phyloP scores from a whole-genome alignment of 2,797 vertebrate genomes.

The Macroramphosus scolopax region DNA sequence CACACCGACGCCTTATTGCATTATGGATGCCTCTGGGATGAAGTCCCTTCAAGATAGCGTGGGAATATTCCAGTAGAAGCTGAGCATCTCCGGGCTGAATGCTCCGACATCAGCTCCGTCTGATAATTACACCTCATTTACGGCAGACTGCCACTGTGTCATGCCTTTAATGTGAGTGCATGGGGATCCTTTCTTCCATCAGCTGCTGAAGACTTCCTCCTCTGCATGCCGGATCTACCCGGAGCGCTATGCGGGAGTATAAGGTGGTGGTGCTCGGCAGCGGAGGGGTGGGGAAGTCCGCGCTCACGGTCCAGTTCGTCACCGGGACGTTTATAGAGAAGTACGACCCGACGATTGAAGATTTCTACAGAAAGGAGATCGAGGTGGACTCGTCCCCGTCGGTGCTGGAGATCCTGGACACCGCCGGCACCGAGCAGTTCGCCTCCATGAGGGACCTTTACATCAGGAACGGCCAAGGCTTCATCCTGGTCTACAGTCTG shows the following conservation, averaged over 20 bases:
- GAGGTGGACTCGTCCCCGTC: conserved; percentile 95
- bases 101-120: conserved; percentile 38
- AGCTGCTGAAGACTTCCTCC: too few species aligned
- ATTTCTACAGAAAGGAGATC: conserved; percentile 90
- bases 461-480: conserved; percentile 94
- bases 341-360: conserved; percentile 96
- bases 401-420: conserved; percentile 95
- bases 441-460: conserved; percentile 95
- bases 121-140: conserved; percentile 11
- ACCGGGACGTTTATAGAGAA: conserved; percentile 96
- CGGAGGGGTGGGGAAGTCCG: conserved; percentile 93
- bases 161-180: conserved; percentile 22
- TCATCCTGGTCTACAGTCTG: conserved; percentile 94
- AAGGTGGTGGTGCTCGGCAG: conserved; percentile 95
- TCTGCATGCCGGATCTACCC: conserved; percentile 48
- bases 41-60: conserved; percentile 65
- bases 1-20: conserved; percentile 61
- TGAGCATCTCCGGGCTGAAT: conserved; percentile 38
- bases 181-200: too few species aligned
- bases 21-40: conserved; percentile 65
- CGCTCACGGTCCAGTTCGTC: conserved; percentile 94
- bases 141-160: conserved; percentile 4
- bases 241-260: conserved; percentile 87
- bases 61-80: conserved; percentile 55
- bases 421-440: conserved; percentile 94